These are phyloP conservation scores for Matsumurasca onukii DNA, from an alignment of 1,140 invertebrate species.

Conservation along the genomic window DNA sequence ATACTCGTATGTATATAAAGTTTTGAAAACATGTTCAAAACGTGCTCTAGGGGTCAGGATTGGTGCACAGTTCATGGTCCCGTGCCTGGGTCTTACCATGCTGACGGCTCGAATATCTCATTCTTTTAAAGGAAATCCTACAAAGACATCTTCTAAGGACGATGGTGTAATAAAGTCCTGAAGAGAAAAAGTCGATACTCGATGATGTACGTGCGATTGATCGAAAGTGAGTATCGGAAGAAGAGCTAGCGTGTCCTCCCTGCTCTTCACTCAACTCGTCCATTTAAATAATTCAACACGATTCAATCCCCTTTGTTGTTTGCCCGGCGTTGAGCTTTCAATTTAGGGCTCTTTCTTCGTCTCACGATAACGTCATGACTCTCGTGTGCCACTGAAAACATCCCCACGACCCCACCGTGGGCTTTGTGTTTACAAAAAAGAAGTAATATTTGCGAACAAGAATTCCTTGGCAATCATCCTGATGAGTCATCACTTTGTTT, in stretches of 20 bases:
- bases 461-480: background rate
- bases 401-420: background rate
- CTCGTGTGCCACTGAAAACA: background rate
- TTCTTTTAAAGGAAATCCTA: no score
- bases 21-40: background rate
- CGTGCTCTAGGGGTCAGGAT: background rate
- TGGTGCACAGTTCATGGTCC: background rate
- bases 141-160: no score
- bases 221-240: background rate
- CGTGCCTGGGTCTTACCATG: background rate
- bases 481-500: background rate
- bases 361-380: background rate
- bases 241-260: background rate
- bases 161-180: background rate
- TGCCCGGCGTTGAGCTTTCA: conserved; percentile 16
- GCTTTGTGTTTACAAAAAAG: background rate
- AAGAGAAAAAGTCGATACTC: background rate
- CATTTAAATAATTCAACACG: conserved; percentile 26
- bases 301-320: conserved; percentile 18
- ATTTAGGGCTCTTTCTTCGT: background rate
- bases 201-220: conserved; percentile 1
- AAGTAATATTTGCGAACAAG: background rate
- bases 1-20: background rate
- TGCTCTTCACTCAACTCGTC: background rate
- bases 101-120: no score